A percentile compares a stretch with the other conserved stretches of the same genome.
Evolutionary conservation across 2,888 invertebrate species (phyloP).

Genomic region (Rhyacophila evoluta): DNA sequence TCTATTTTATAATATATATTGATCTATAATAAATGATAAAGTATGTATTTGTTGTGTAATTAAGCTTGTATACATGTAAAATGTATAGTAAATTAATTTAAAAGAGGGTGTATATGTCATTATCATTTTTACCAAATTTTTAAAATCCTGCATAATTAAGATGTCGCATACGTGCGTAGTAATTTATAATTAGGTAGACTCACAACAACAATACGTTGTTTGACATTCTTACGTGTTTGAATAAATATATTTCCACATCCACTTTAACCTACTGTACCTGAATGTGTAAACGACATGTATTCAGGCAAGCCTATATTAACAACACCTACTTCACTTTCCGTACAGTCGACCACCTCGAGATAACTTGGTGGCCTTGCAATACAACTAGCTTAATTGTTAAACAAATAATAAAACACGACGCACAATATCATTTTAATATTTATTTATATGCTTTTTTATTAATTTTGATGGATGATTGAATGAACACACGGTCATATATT

Average conservation of each 20-base stretch:
- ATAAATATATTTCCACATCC: background rate
- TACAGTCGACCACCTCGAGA: slow-evolving; percentile 47
- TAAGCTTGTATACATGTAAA: too few relatives aligned
- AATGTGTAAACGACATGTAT: background rate
- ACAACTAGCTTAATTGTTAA: background rate
- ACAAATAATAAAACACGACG: background rate
- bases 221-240: too few relatives aligned
- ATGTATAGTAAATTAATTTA: too few relatives aligned
- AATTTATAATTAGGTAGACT: too few relatives aligned
- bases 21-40: too few relatives aligned
- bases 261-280: background rate
- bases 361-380: slow-evolving; percentile 38
- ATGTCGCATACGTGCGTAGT: too few relatives aligned
- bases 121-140: too few relatives aligned
- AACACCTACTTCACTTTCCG: slow-evolving; percentile 7
- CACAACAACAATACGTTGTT: too few relatives aligned
- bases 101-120: too few relatives aligned
- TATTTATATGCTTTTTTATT: background rate
- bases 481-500: background rate
- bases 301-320: background rate
- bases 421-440: background rate
- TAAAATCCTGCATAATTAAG: too few relatives aligned
- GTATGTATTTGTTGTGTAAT: too few relatives aligned
- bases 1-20: too few relatives aligned
- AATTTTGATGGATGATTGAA: background rate